Base-by-base conservation (phyloP, 2,888 invertebrate genomes). In the Merodon equestris region DNA sequence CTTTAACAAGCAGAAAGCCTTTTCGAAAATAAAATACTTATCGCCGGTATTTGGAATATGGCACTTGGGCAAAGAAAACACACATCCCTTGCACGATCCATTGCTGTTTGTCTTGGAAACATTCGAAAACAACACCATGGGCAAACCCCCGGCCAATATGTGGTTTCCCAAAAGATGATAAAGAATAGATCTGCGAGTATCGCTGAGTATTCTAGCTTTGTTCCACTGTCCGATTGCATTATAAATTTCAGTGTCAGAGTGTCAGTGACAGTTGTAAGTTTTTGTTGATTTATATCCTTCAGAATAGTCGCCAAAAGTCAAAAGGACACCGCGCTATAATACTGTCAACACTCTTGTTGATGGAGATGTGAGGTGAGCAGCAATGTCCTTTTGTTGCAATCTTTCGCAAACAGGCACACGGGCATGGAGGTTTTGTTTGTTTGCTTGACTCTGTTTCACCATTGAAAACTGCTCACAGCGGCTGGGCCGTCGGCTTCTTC, bases 351-450 rank as follows among this genome's bases (percentile, higher is more conserved):
- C 79, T 79, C 79, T 70, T 74, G 64, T 79, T 54, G 64, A 68
- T 67, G 47, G 40, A 79, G 60, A 74, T 70, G 68, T 60, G 50
- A 66, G 53, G 54, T 64, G 64, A 48, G 34, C 47, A 50, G 74
- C 50, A 45, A 56, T 63, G 63, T 68, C 44, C 74, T 64, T 64
- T 74, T 74, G 68, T 74, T 70, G 79, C 79, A 79, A 79, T 79
- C 79, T 70, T 79, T 79, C 68, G 74, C 79, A 79, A 74, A 79
- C 79, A 79, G 50, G 74, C 68, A 79, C 74, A 68, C 79, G 68
- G 63, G 73, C 67, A 27, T 40, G n/a, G 5, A 74, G 79, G 79
- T 79, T 64, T 64, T 74, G 68, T 79, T 74, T 79, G 58, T 60
- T 79, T 79, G 74, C 74, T 40, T 68, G 44, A 73, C 53, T 68